A percentile compares a stretch with the other conserved stretches of the same genome.
Conservation (phyloP, 2,113 vertebrate genomes). For the Onychostoma macrolepis region DNA sequence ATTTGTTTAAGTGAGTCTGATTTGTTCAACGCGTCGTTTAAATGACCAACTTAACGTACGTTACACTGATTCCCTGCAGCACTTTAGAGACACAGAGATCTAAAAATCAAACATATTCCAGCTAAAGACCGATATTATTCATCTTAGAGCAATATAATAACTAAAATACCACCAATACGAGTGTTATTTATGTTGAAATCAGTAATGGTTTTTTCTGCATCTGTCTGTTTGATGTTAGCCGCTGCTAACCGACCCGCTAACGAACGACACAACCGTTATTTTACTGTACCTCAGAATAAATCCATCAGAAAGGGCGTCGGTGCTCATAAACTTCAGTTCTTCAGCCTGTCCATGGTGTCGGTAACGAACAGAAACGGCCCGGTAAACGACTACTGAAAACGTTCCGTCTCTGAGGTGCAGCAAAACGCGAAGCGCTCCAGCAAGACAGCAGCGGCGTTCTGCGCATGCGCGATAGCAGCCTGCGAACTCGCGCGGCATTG, state of each 20-base stretch:
- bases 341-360: background rate
- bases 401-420: slow-evolving; percentile 12
- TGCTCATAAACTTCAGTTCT: background rate
- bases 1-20: background rate
- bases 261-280: background rate
- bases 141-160: background rate
- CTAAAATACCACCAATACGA: background rate
- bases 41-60: slow-evolving; percentile 15
- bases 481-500: background rate
- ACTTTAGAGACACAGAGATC: background rate
- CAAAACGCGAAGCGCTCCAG: slow-evolving; percentile 29
- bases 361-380: slow-evolving; percentile 10
- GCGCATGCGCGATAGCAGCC: background rate
- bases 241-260: slow-evolving; percentile 35
- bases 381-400: slow-evolving; percentile 26
- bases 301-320: background rate
- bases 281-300: slow-evolving; percentile 28
- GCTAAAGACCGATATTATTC: background rate
- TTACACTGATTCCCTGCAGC: background rate
- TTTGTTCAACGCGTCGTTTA: slow-evolving; percentile 19
- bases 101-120: background rate
- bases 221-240: slow-evolving; percentile 33
- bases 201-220: background rate
- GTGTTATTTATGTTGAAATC: background rate
- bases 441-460: background rate